Conservation (phyloP, 2,888 invertebrate genomes). For the Acrobasis consociella region DNA sequence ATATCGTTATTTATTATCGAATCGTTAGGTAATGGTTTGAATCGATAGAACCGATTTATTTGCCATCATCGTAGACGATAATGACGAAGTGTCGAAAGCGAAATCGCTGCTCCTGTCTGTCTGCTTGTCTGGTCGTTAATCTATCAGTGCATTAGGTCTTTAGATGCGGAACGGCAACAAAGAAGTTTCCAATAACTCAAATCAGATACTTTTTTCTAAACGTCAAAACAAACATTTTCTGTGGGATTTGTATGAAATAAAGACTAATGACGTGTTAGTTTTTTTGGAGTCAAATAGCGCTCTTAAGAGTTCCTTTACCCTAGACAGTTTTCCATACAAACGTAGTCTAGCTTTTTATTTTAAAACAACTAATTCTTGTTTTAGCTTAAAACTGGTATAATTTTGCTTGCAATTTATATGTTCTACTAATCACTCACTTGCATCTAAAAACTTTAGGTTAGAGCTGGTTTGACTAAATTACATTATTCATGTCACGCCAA, state of each 20-base stretch:
- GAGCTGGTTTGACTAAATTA: neutral
- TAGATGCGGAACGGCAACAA: conserved; percentile 3
- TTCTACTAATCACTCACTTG: neutral
- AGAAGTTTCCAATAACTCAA: too few relatives aligned
- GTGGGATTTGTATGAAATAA: too few relatives aligned
- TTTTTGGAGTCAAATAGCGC: too few relatives aligned
- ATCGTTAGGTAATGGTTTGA: conserved; percentile 34
- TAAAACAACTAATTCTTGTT: too few relatives aligned
- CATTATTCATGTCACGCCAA: neutral
- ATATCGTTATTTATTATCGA: conserved; percentile 11
- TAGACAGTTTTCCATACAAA: too few relatives aligned
- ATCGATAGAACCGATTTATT: conserved; percentile 61
- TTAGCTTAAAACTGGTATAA: too few relatives aligned
- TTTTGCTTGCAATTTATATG: too few relatives aligned
- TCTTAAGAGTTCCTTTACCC: too few relatives aligned
- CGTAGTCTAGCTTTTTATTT: too few relatives aligned
- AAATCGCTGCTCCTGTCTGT: conserved; percentile 26
- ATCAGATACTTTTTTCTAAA: too few relatives aligned
- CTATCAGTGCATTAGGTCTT: conserved; percentile 8
- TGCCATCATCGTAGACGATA: conserved; percentile 52
- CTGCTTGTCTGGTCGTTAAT: conserved; percentile 4
- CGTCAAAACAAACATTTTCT: too few relatives aligned
- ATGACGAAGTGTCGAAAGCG: conserved; percentile 53
- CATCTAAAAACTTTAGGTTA: neutral
- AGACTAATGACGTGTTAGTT: too few relatives aligned